phyloP scores from a whole-genome alignment of 1,140 invertebrate species.

The Contarinia nasturtii region DNA sequence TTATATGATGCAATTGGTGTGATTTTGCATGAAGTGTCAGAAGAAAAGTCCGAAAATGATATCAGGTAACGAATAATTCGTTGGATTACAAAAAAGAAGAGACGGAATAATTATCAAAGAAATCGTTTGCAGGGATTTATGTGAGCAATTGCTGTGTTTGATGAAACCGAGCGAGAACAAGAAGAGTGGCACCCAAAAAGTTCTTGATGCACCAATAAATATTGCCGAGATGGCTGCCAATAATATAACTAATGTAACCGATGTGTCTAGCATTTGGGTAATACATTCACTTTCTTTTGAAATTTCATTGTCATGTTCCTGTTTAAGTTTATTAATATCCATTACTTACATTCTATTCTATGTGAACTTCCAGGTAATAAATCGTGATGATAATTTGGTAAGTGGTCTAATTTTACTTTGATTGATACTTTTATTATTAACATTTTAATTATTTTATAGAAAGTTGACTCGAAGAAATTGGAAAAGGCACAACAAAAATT shows the following conservation, averaged over 20 bases:
- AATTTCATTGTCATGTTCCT: constrained; percentile 60
- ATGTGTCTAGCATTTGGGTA: constrained; percentile 66
- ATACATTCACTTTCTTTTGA: no score
- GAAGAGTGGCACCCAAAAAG: constrained; percentile 46
- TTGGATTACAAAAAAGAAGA: no score
- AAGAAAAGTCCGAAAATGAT: constrained; percentile 56
- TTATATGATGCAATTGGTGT: constrained; percentile 85
- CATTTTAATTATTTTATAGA: constrained; percentile 36
- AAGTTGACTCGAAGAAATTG: constrained; percentile 89
- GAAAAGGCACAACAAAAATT: constrained; percentile 92
- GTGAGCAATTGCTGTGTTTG: constrained; percentile 50
- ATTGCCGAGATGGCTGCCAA: constrained; percentile 61
- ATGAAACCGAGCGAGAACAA: constrained; percentile 38
- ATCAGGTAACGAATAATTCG: constrained; percentile 48
- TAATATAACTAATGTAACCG: constrained; percentile 34
- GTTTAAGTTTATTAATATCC: constrained; percentile 33
- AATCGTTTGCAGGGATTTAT: constrained; percentile 47
- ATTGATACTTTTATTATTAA: constrained; percentile 6
- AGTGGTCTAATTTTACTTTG: constrained; percentile 13
- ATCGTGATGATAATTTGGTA: constrained; percentile 63
- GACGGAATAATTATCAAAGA: no score
- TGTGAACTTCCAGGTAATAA: no score
- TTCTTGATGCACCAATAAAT: constrained; percentile 73
- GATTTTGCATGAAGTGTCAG: constrained; percentile 66
- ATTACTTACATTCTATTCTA: no score